Conservation (phyloP, 1,140 invertebrate genomes). For the Heliconius hermathena region DNA sequence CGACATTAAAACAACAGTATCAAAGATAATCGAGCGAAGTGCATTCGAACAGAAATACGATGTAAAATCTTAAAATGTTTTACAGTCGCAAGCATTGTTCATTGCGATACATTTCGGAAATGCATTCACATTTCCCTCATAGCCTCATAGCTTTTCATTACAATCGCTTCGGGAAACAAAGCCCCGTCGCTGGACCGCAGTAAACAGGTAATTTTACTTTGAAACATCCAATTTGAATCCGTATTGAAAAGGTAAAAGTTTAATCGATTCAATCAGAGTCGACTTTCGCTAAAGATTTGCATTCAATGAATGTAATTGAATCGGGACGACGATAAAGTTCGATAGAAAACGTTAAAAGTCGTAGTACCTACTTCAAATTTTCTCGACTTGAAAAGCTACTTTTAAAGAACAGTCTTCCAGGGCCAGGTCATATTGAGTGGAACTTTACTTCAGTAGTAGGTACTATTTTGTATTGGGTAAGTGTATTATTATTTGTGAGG, state of each 20-base stretch:
- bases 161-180: slow-evolving; percentile 22
- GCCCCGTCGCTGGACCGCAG: slow-evolving; percentile 18
- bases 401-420: slow-evolving; percentile 9
- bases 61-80: slow-evolving; percentile 54
- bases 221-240: slow-evolving; percentile 33
- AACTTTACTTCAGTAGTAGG: background rate
- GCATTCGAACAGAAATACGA: slow-evolving; percentile 50
- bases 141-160: slow-evolving; percentile 29
- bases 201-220: slow-evolving; percentile 32
- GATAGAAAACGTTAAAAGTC: slow-evolving; percentile 35
- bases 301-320: slow-evolving; percentile 42
- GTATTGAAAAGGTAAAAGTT: slow-evolving; percentile 37
- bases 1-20: background rate
- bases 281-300: slow-evolving; percentile 39
- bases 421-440: background rate
- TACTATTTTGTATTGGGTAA: background rate
- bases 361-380: slow-evolving; percentile 23
- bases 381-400: slow-evolving; percentile 18
- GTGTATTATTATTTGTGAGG: background rate
- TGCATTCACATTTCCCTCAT: slow-evolving; percentile 37
- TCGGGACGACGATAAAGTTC: slow-evolving; percentile 38
- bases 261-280: slow-evolving; percentile 37
- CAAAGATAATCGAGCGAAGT: slow-evolving; percentile 33
- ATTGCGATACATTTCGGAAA: slow-evolving; percentile 40
- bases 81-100: slow-evolving; percentile 50